phyloP scores from a whole-genome alignment of 2,797 vertebrate genomes.

The Alcedo quadribrachys region DNA sequence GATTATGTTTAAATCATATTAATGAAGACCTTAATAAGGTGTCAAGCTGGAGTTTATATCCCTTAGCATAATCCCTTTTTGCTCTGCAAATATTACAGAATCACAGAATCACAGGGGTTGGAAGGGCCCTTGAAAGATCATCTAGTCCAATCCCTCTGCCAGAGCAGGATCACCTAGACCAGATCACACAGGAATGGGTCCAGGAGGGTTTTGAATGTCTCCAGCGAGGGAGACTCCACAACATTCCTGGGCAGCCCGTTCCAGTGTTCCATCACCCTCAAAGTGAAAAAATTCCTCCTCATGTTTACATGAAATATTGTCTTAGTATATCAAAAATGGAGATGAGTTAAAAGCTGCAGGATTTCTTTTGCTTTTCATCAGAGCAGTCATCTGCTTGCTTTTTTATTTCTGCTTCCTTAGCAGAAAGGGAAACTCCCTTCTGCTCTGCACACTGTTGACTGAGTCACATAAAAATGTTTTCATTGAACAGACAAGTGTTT shows the following conservation, averaged over 20 bases:
- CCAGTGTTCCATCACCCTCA: no score
- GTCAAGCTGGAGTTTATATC: not conserved
- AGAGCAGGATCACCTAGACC: no score
- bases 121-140: no score
- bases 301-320: not conserved
- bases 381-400: rapidly evolving
- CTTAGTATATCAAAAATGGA: not conserved
- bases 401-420: not conserved
- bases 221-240: no score
- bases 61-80: not conserved
- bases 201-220: no score
- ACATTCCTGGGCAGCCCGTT: no score
- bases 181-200: no score
- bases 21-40: not conserved
- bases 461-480: not conserved
- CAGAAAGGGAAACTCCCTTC: not conserved
- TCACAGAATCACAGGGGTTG: no score
- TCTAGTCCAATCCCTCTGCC: no score
- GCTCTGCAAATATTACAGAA: not conserved
- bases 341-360: not conserved
- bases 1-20: not conserved
- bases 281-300: no score
- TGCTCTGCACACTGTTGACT: not conserved
- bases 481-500: not conserved
- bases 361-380: not conserved